A percentile compares a stretch with the other conserved stretches of the same genome.
These are phyloP conservation scores for Cairina moschata DNA, from an alignment of 2,113 vertebrate genomes.

Conservation along the genomic window DNA sequence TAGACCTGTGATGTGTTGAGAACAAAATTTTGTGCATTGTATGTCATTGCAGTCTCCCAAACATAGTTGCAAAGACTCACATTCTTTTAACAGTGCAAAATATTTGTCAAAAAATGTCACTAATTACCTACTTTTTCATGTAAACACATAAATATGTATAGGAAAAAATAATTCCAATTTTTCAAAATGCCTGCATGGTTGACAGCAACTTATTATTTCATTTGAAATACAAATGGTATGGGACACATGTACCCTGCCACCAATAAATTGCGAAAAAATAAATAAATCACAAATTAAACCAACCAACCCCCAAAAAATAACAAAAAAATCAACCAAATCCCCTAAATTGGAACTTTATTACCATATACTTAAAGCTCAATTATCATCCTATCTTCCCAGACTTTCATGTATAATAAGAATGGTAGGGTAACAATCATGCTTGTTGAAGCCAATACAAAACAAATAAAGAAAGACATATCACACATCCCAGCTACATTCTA, in stretches of 20 bases:
- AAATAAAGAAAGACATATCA: not conserved
- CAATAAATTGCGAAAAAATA: not conserved
- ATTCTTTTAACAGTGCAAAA: not conserved
- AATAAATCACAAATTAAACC: no score
- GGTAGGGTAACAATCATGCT: not conserved
- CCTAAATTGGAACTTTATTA: slow-evolving; percentile 9
- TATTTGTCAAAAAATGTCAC: slow-evolving; percentile 17
- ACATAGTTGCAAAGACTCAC: not conserved
- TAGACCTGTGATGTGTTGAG: not conserved
- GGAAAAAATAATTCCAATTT: slow-evolving; percentile 30
- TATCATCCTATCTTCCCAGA: not conserved
- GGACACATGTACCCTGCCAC: not conserved
- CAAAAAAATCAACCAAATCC: not conserved
- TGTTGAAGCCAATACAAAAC: not conserved
- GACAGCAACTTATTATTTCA: slow-evolving; percentile 27
- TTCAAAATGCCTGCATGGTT: slow-evolving; percentile 9
- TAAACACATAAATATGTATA: slow-evolving; percentile 61
- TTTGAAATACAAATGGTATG: not conserved
- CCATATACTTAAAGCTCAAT: slow-evolving; percentile 9
- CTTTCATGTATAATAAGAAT: not conserved
- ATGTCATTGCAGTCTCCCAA: not conserved
- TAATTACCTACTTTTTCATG: slow-evolving; percentile 40
- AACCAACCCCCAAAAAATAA: not conserved
- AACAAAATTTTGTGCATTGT: not conserved
- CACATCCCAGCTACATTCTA: not conserved